Evolutionary conservation across 2,113 vertebrate genomes (phyloP), one percentile per base, ranked within the genome.

Genomic region (Zapus hudsonius): DNA sequence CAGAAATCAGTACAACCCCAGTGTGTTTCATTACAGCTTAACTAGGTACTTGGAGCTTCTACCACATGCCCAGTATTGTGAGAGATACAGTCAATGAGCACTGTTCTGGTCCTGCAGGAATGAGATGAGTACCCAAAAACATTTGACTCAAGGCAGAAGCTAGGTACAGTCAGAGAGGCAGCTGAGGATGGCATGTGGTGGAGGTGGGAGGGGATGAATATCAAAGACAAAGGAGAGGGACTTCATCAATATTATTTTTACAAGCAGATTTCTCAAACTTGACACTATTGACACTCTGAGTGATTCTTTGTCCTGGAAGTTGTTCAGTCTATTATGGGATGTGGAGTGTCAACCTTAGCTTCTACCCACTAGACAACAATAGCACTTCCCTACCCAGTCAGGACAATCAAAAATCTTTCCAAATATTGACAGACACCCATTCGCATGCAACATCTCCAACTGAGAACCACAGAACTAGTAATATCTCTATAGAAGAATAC

Each of bases 171-270:
- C 31, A 42, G 19, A 74, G 36, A 75, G 12, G 27, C 19, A 80
- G 33, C 31, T 12, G 31, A 69, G 42, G 22, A 70, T n/a, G 52
- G 17, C 52, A 10, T 12, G 29, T 8, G 12, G 66, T 70, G 17
- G 31, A 4, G 5, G 25, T 19, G 11, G 23, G 36, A 52, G 22
- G 16, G n/a, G 47, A n/a, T 52, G 12, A 17, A 19, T 25, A 6
- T 42, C 44, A 61, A 64, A 52, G 70, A 20, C 1, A 27, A 19
- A 5, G 16, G 13, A 40, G 3, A 47, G 27, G 55, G 22, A 12
- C 0, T 7, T 1, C 2, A 22, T 10, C 1, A 0, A 22, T 33
- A 22, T 36, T 8, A 29, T 57, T 67, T 33, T 22, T 13, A 47
- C 33, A 29, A 52, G 7, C 63, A 27, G 15, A 4, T 27, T 69